These are phyloP conservation scores for Plectrocnemia conspersa DNA, from an alignment of 1,140 invertebrate genomes.

Conservation along the genomic window DNA sequence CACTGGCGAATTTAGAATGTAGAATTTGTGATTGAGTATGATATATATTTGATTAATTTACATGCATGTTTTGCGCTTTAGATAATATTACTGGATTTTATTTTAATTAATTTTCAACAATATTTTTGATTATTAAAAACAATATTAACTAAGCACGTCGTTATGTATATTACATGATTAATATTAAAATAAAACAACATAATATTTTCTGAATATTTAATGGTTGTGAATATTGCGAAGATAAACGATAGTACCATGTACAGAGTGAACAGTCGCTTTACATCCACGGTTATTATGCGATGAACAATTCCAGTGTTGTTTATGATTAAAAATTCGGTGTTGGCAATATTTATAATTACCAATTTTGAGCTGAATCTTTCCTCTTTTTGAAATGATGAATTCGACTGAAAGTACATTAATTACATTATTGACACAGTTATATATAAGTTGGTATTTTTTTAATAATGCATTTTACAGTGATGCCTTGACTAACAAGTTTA, in stretches of 20 bases:
- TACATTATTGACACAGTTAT: too few species aligned
- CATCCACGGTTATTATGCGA: conserved; percentile 8
- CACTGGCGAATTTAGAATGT: background rate
- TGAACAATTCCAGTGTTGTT: conserved; percentile 11
- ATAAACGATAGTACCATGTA: background rate
- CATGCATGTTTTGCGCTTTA: too few species aligned
- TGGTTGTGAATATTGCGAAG: background rate
- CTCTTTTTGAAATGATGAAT: conserved; percentile 2
- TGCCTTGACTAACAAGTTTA: too few species aligned
- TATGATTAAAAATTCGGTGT: background rate
- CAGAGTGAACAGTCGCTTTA: background rate
- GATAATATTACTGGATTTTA: too few species aligned
- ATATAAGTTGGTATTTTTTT: too few species aligned
- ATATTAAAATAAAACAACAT: background rate
- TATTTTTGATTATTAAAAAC: too few species aligned
- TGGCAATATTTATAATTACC: background rate
- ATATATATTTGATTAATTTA: background rate
- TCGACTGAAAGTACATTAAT: conserved; percentile 11
- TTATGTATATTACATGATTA: too few species aligned
- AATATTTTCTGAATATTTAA: background rate
- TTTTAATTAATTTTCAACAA: too few species aligned
- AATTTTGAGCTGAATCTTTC: background rate
- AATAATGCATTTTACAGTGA: too few species aligned
- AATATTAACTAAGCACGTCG: too few species aligned
- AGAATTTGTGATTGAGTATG: background rate